These are phyloP conservation scores for Gymnarchus niloticus DNA, from an alignment of 2,113 vertebrate genomes.

Conservation along the genomic window DNA sequence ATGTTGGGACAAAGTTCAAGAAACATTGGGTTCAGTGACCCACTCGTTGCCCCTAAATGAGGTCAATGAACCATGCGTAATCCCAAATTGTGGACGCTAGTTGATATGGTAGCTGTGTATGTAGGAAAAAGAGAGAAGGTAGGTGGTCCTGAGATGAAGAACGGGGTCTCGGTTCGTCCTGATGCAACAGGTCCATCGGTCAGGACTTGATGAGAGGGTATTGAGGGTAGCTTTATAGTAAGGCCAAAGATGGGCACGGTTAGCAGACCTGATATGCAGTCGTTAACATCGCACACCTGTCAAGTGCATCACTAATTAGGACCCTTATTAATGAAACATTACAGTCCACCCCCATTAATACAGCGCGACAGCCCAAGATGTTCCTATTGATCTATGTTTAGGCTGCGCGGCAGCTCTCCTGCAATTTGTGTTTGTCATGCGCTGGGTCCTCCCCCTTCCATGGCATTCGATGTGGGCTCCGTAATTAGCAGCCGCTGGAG, in stretches of 20 bases:
- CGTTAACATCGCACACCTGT: slow-evolving; percentile 14
- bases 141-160: background rate
- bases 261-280: background rate
- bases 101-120: background rate
- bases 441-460: background rate
- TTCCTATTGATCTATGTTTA: slow-evolving; percentile 51
- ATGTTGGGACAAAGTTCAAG: background rate
- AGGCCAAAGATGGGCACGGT: background rate
- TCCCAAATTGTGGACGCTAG: background rate
- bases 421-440: slow-evolving; percentile 22
- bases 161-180: background rate
- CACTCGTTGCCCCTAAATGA: background rate
- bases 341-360: slow-evolving; percentile 41
- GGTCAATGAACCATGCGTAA: background rate
- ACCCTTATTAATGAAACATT: slow-evolving; percentile 55
- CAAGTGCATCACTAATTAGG: slow-evolving; percentile 25
- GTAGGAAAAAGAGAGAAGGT: background rate
- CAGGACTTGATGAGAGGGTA: background rate
- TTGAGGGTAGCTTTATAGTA: background rate
- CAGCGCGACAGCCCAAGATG: slow-evolving; percentile 39
- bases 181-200: background rate
- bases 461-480: background rate
- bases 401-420: slow-evolving; percentile 46
- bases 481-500: slow-evolving; percentile 10
- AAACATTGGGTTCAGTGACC: background rate